Evolutionary conservation across 2,797 vertebrate genomes (phyloP), one percentile per base, ranked within the genome.

Genomic region (Protosalanx chinensis): DNA sequence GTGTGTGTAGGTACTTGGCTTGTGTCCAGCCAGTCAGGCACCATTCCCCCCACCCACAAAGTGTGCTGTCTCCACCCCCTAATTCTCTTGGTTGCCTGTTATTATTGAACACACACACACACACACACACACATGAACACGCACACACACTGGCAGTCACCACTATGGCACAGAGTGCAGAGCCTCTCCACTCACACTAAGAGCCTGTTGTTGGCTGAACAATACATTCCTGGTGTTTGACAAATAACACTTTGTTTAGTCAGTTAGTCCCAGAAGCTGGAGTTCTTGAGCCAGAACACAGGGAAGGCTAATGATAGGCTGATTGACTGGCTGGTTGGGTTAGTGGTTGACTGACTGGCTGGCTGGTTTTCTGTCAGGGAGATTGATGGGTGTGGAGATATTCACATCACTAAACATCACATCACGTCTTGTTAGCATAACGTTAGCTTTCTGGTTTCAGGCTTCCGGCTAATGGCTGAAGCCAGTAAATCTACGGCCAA

Each of bases 211-310:
- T 32, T 73, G 37, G 74, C 56, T 79, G 78, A 78, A 68, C 78
- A 78, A 87, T 81, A 76, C 81, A 80, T 82, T 61, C 75, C 69
- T 82, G 61, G 67, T 49, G 53, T 30, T 37, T 65, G 20, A 65
- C 37, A 65, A 65, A 65, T 13, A 41, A 2, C 35, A 65, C 64
- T 65, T 49, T 41, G 64, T 65, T 65, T 65, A 18, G 51, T 49
- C 35, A 20, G 12, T 4, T 30, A 37, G 51, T 59, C 66, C 65
- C 35, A 35, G 66, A 63, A 57, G 67, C 70, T 67, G 74, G 67
- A 79, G 72, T 79, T 82, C 53, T 13, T 8, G 57, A 20, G 67
- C 56, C 46, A 79, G 75, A 79, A 67, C 77, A 81, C 69, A 77
- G 51, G 71, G 58, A 2, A 15, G 56, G 75, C 59, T 72, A 80